Base-by-base conservation (phyloP, 1,140 invertebrate genomes). In the Monochamus saltuarius region DNA sequence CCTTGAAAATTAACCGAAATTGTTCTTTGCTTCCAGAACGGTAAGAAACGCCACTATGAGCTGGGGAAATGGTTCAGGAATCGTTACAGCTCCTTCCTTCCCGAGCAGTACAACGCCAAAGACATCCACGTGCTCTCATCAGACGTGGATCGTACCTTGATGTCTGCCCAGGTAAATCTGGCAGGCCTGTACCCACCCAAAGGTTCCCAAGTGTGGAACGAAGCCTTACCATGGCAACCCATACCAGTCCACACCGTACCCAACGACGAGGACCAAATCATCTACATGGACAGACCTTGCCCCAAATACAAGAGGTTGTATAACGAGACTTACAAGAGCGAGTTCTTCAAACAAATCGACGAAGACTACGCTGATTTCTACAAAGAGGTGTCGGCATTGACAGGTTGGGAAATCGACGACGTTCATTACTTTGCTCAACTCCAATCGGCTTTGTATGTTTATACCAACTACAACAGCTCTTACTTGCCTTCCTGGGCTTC, bases 171-270 rank as follows among this genome's bases (percentile, higher is more conserved):
- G 73, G 79, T 84, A 1, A 89, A 92, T 77, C 79, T 95, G 53
- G 92, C 92, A 58, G 91, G 91, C 4, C 82, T 90, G 62, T 92
- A 87, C 71, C 88, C 90, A 8, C 84, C 85, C 0, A 68, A 68
- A n/a, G 79, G 77, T 9, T 67, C 76, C 10, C 78, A 85, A 66
- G 59, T 85, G 6, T 95, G 91, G 89, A 85, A 92, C 71, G 54
- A 65, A 1, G 61, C 83, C 4, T 73, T 94, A 1, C 69, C 77
- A 9, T 97, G 94, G 94, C 92, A 94, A 75, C 93, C 94, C 0
- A 89, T 96, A 68, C 92, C 94, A 1, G 82, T 97, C 10, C 91
- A 94, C 66, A 92, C 92, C 0, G 66, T 80, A 29, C 87, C 89
- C 0, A 79, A 85, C 69, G 62, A 77, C 2, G 59, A 82, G 11